phyloP scores from a whole-genome alignment of 2,888 invertebrate species.

The Pelosia muscerda region DNA sequence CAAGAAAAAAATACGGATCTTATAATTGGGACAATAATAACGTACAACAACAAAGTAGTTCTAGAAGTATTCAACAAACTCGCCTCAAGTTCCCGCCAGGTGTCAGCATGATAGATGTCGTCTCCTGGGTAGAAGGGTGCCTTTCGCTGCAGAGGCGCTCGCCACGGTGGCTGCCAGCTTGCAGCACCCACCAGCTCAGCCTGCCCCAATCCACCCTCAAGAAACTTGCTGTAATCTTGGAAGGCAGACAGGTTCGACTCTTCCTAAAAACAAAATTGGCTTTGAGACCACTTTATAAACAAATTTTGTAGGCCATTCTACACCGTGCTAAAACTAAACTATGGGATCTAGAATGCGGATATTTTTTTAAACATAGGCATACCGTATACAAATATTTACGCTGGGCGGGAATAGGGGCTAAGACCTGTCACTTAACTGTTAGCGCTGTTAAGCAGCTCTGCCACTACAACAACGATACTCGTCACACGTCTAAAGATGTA shows the following conservation, averaged over 20 bases:
- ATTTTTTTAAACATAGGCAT: no score
- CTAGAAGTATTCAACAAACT: neutral
- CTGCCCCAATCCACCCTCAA: slow-evolving; percentile 85
- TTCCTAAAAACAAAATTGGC: slow-evolving; percentile 60
- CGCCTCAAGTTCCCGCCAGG: slow-evolving; percentile 84
- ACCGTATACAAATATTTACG: no score
- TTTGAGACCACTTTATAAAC: neutral
- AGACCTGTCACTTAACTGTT: no score
- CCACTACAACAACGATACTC: no score
- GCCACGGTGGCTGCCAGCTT: slow-evolving; percentile 86
- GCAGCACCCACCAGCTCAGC: slow-evolving; percentile 85
- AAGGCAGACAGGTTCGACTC: slow-evolving; percentile 82
- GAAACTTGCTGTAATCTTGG: slow-evolving; percentile 86
- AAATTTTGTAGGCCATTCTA: neutral
- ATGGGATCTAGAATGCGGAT: no score
- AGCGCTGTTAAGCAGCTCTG: no score
- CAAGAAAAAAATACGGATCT: no score
- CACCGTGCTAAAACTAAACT: no score
- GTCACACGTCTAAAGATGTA: no score
- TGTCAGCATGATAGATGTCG: slow-evolving; percentile 83
- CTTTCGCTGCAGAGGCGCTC: slow-evolving; percentile 86
- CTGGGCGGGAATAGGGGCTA: no score
- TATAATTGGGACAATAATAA: no score
- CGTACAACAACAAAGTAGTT: no score
- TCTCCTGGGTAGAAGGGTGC: slow-evolving; percentile 86